These are phyloP conservation scores for Chlorodrepanis virens DNA, from an alignment of 2,113 vertebrate genomes.

Conservation along the genomic window DNA sequence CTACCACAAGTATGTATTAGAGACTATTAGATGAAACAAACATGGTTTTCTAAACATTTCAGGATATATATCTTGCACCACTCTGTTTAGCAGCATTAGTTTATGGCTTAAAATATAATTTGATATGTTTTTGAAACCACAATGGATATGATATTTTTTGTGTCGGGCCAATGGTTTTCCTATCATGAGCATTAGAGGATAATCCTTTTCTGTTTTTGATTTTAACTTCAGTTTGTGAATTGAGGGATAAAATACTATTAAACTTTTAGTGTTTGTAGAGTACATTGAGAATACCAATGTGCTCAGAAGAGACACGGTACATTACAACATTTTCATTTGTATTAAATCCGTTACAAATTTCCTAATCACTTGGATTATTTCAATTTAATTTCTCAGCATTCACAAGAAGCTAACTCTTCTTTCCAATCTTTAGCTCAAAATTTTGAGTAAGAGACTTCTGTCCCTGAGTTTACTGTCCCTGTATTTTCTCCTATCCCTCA, in stretches of 20 bases:
- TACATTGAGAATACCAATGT: not conserved
- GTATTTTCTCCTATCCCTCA: not conserved
- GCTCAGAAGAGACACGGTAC: not conserved
- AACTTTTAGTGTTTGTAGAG: not conserved
- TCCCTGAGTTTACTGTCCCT: not conserved
- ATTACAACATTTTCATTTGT: not conserved
- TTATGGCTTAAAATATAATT: not conserved
- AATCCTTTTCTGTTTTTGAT: conserved; percentile 15
- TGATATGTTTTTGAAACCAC: not conserved
- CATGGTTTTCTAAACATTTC: not conserved
- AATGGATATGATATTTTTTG: not conserved
- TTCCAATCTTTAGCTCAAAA: not conserved
- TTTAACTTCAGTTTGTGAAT: not conserved
- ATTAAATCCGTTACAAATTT: not conserved
- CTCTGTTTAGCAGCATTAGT: not conserved
- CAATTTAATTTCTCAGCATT: not conserved
- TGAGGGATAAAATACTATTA: not conserved
- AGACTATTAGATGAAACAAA: conserved; percentile 4
- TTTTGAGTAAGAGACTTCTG: not conserved
- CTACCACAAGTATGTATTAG: not conserved
- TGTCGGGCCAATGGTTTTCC: not conserved
- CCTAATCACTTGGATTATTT: not conserved
- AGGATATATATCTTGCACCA: not conserved
- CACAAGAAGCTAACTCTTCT: not conserved
- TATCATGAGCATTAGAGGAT: not conserved